These are phyloP conservation scores for Synergus umbraculus DNA, from an alignment of 2,888 invertebrate species.

Conservation along the genomic window DNA sequence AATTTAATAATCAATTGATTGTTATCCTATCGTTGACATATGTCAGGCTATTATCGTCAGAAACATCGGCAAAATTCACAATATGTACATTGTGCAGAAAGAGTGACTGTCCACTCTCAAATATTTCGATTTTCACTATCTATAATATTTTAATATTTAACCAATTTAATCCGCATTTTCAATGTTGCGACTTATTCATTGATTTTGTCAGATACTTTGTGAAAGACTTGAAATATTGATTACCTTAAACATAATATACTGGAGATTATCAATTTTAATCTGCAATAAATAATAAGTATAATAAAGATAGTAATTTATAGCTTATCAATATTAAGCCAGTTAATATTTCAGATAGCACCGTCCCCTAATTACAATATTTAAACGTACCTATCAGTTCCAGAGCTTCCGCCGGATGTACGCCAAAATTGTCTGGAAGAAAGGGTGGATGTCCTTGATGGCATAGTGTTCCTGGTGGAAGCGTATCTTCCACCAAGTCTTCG, in stretches of 20 bases:
- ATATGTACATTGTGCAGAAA: neutral
- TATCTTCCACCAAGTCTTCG: slow-evolving; percentile 78
- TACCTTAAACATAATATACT: too few relatives aligned
- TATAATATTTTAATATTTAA: too few relatives aligned
- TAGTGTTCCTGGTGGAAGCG: slow-evolving; percentile 62
- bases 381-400: slow-evolving; percentile 37
- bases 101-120: neutral
- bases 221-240: too few relatives aligned
- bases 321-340: neutral
- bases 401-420: slow-evolving; percentile 75
- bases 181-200: too few relatives aligned
- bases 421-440: slow-evolving; percentile 66
- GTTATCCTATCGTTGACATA: slow-evolving; percentile 25
- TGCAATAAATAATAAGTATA: too few relatives aligned
- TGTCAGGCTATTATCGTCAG: slow-evolving; percentile 12
- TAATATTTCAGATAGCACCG: neutral
- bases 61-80: neutral
- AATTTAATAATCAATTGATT: slow-evolving; percentile 28
- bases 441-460: slow-evolving; percentile 52
- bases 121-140: neutral
- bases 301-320: too few relatives aligned
- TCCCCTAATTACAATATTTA: neutral
- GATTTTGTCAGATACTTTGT: too few relatives aligned
- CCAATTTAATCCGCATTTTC: too few relatives aligned
- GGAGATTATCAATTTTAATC: too few relatives aligned